These are phyloP conservation scores for Muraenolepis orangiensis DNA, from an alignment of 2,797 vertebrate genomes.

Conservation along the genomic window DNA sequence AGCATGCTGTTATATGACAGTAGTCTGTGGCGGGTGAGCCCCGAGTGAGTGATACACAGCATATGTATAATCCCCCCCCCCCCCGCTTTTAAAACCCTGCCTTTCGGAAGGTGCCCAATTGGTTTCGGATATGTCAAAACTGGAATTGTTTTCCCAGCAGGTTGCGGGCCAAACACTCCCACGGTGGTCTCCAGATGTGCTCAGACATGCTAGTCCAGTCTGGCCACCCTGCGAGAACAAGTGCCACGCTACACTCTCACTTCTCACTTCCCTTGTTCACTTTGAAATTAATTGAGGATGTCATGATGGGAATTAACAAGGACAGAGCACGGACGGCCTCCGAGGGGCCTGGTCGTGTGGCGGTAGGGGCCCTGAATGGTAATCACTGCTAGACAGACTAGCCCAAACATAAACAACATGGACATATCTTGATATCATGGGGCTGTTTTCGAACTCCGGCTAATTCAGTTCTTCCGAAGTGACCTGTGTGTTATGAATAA, in stretches of 20 bases:
- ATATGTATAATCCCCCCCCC: not conserved
- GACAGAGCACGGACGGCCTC: not conserved
- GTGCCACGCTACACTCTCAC: not conserved
- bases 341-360: not conserved
- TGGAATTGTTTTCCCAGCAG: not conserved
- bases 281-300: not conserved
- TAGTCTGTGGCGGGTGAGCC: not conserved
- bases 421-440: not conserved
- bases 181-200: too few relatives aligned
- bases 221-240: not conserved
- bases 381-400: not conserved
- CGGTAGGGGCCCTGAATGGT: not conserved
- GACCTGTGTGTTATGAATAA: not conserved
- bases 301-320: not conserved
- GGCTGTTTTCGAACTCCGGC: not conserved
- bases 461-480: not conserved
- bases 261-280: not conserved
- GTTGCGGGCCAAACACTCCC: too few relatives aligned
- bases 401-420: not conserved
- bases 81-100: too few relatives aligned
- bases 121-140: not conserved
- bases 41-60: not conserved
- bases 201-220: not conserved
- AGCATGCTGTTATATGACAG: not conserved
- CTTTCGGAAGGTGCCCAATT: not conserved